Evolutionary conservation across 2,797 vertebrate genomes (phyloP), one percentile per base, ranked within the genome.

Genomic region (Pseudochirops corinnae): DNA sequence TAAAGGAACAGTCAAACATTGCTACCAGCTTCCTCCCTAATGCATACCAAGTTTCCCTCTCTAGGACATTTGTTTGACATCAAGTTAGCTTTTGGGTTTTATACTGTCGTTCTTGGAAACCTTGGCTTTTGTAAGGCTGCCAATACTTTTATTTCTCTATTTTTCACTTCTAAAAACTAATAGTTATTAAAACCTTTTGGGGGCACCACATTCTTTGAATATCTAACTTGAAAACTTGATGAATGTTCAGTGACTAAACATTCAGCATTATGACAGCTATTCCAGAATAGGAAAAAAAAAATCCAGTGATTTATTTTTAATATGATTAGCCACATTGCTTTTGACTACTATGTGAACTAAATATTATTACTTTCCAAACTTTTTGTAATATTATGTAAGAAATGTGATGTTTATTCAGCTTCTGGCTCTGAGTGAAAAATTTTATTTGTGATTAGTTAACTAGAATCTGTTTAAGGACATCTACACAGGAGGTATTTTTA

Each of bases 371-470:
- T 97, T 96, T 95, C 52, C 90, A 39, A 97, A 52, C 92, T 91
- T 94, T 74, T 91, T 74, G 92, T 94, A 92, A 93, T 90, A 90
- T 50, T 3, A 87, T 94, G 56, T 58, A 90, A 90, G 7, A 95
- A 96, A 91, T 7, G 53, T 57, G 67, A 31, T 93, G 87, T 96
- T 97, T 98, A 91, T 28, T 67, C 90, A 94, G 10, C 16, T 98
- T 93, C 92, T 90, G 92, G 24, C 10, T 98, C 92, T 94, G 95
- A 95, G 90, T 31, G 94, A 91, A 94, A 95, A 94, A 56, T 60
- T 94, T 97, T 94, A 92, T 82, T 96, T 97, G 94, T 96, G 97
- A 52, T 97, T 97, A 96, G 50, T 31, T 96, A 96, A 94, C 95
- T 97, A 94, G 91, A 93, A 53, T 96, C 53, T 92, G 93, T 97